Base-by-base conservation (phyloP, 2,797 vertebrate genomes). In the Ibycter americanus region DNA sequence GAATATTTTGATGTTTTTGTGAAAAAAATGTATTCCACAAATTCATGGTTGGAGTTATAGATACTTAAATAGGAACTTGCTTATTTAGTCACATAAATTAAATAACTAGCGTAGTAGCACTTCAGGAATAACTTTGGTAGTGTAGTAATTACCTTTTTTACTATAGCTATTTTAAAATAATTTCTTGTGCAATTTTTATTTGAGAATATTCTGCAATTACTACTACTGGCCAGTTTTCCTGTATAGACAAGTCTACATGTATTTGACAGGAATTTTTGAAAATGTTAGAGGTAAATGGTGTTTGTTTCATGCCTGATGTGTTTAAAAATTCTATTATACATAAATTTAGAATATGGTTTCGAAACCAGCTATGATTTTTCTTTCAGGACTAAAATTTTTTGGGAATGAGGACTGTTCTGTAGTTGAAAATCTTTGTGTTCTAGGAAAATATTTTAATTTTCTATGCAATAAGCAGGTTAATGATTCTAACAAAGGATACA, bases 81-180 rank as follows among this genome's bases (percentile, higher is more conserved):
- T 92, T 90, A 47, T 68, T 89, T 95, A 91, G 86, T 92, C 59
- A 91, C 20, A 31, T 56, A 59, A 74, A 78, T 85, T 62, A 87
- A 92, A 54, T 82, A 66, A 56, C 12, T 70, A 46, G 46, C 29
- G 20, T 36, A 72, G 58, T 27, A 95, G 58, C 42, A 61, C 42
- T 94, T 93, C 11, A 71, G 55, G 73, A 87, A 51, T 72, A 82
- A 63, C 62, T 78, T 32, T 86, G 65, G 85, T 82, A 82, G n/a
- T 61, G 23, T 27, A 42, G 46, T 61, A 79, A 65, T 95, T 76
- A n/a, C 47, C 31, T 72, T 46, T 68, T 74, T 84, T 83, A 38
- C 55, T 81, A 1, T 47, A 88, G 40, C 59, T 83, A 20, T 58
- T 78, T 80, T 11, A 49, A 89, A 92, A 61, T 74, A 8, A 83